Conservation (phyloP, 92 coral and sea anemone species). For the Epizoanthus stellaris region DNA sequence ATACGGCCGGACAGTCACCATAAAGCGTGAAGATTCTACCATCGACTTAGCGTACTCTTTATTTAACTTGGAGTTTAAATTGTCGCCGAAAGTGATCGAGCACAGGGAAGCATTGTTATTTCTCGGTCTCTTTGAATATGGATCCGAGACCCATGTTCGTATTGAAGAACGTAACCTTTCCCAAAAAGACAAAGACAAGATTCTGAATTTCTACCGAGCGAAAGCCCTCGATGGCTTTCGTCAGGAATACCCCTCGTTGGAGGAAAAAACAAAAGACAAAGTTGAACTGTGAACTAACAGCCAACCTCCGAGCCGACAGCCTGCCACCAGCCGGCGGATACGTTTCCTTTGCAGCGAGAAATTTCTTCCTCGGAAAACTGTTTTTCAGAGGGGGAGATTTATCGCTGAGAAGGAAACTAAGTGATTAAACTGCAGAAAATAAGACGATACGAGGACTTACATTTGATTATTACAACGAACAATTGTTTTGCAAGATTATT, state of each 20-base stretch:
- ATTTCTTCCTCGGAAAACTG: too few species aligned
- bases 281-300: neutral
- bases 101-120: constrained; percentile 8
- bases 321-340: too few species aligned
- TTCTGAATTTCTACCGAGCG: constrained; percentile 34
- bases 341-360: too few species aligned
- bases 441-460: too few species aligned
- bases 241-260: constrained; percentile 29
- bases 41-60: constrained; percentile 59
- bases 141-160: constrained; percentile 30
- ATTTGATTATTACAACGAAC: too few species aligned
- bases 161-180: constrained; percentile 45
- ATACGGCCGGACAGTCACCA: constrained; percentile 37
- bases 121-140: neutral
- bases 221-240: constrained; percentile 53
- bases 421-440: too few species aligned
- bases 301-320: neutral
- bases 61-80: constrained; percentile 52
- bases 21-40: constrained; percentile 47
- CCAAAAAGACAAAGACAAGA: constrained; percentile 33
- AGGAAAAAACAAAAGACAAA: neutral
- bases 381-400: too few species aligned
- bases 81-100: constrained; percentile 46
- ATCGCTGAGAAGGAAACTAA: too few species aligned
- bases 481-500: too few species aligned